Evolutionary conservation across 2,888 invertebrate genomes (phyloP).

Genomic region (Creontiades dilutus): DNA sequence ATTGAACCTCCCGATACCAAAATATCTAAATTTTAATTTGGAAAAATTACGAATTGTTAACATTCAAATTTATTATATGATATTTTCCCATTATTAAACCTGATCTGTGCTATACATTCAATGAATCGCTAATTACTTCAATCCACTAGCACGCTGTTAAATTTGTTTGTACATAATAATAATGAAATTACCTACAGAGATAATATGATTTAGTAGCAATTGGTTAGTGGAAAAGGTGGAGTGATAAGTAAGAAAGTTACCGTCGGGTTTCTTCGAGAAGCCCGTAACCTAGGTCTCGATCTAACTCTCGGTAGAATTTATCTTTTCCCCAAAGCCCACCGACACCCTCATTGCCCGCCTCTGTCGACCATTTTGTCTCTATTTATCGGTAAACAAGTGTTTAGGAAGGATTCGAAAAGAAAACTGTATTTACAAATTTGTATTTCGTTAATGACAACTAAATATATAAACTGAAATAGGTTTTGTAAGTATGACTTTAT

Average conservation of each 20-base stretch:
- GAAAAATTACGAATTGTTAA: no score
- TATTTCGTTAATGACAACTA: background rate
- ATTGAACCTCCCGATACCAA: no score
- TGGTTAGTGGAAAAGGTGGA: background rate
- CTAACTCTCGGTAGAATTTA: constrained; percentile 10
- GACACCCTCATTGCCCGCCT: background rate
- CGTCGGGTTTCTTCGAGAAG: constrained; percentile 8
- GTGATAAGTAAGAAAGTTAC: background rate
- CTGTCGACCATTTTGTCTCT: background rate
- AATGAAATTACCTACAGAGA: no score
- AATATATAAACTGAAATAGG: no score
- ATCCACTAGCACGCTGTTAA: no score
- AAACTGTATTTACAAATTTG: background rate
- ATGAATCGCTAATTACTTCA: no score
- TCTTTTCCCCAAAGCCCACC: background rate
- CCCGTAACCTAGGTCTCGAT: background rate
- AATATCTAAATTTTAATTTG: no score
- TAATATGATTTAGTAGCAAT: background rate
- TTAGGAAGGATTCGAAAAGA: background rate
- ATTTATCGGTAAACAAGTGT: background rate
- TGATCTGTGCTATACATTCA: no score
- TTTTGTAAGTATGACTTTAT: no score
- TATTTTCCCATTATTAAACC: no score
- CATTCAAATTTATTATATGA: no score
- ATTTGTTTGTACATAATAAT: no score